Conservation (phyloP, 2,113 vertebrate genomes). For the Dryoscopus gambensis region DNA sequence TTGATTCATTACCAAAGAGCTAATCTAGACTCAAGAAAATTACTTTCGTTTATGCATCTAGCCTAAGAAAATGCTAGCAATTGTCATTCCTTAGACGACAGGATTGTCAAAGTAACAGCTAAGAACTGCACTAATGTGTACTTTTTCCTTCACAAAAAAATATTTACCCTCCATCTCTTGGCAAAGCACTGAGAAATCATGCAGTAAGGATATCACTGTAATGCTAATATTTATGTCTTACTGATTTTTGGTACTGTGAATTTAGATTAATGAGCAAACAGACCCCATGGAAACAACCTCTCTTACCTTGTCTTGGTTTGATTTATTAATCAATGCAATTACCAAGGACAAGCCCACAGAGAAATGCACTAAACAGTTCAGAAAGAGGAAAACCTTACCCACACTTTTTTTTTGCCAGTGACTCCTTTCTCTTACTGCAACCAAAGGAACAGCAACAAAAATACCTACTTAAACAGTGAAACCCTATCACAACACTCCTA, state of each 20-base stretch:
- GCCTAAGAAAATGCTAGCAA: not conserved
- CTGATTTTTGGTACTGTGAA: not conserved
- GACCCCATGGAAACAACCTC: conserved; percentile 42
- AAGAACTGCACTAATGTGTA: not conserved
- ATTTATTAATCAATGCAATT: conserved; percentile 64
- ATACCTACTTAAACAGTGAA: not conserved
- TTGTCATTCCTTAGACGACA: not conserved
- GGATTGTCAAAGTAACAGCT: not conserved
- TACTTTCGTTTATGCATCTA: not conserved
- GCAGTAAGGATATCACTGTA: not conserved
- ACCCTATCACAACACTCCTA: not conserved
- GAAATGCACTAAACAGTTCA: conserved; percentile 25
- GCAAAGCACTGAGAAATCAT: not conserved
- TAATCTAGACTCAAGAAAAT: not conserved
- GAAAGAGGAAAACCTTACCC: not conserved
- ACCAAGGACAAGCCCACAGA: conserved; percentile 42
- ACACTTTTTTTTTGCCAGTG: not conserved
- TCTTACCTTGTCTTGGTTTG: conserved; percentile 36
- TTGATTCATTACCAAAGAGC: not conserved
- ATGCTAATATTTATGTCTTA: not conserved
- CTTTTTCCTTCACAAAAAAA: not conserved
- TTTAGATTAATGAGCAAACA: conserved; percentile 37
- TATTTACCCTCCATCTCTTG: not conserved
- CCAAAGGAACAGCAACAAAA: not conserved
- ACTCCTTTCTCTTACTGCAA: not conserved